Evolutionary conservation across 2,888 invertebrate genomes (phyloP).

Genomic region (Chaitophorus viminalis): DNA sequence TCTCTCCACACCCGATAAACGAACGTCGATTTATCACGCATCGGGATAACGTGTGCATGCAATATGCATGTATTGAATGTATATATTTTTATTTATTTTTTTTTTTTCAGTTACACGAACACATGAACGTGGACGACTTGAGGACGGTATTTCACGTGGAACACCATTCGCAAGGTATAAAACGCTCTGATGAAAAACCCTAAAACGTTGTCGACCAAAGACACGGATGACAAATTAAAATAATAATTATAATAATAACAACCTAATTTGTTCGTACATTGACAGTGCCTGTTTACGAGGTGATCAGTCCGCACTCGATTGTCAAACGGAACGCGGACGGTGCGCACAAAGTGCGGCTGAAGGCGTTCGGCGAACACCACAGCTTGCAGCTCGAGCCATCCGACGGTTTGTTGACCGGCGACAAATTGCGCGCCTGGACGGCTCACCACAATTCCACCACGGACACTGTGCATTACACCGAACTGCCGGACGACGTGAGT

Average conservation of each 20-base stretch:
- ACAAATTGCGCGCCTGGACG: conserved; percentile 83
- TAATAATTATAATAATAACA: neutral
- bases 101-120: conserved; percentile 84
- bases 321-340: conserved; percentile 67
- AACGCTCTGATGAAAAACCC: too few relatives aligned
- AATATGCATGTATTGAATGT: neutral
- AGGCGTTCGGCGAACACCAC: conserved; percentile 63
- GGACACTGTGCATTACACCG: conserved; percentile 71
- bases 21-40: neutral
- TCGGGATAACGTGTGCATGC: neutral
- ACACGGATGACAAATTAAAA: neutral
- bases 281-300: conserved; percentile 83
- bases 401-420: conserved; percentile 78
- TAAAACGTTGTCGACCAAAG: neutral
- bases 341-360: conserved; percentile 65
- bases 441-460: conserved; percentile 73
- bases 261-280: neutral
- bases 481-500: conserved; percentile 79
- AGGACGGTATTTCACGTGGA: conserved; percentile 86
- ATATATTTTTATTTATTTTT: conserved; percentile 64
- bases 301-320: conserved; percentile 78
- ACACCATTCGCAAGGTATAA: conserved; percentile 75
- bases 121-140: conserved; percentile 86
- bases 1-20: neutral
- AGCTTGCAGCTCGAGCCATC: conserved; percentile 61